Evolutionary conservation across 2,888 invertebrate genomes (phyloP).

Genomic region (Ochropleura plecta): DNA sequence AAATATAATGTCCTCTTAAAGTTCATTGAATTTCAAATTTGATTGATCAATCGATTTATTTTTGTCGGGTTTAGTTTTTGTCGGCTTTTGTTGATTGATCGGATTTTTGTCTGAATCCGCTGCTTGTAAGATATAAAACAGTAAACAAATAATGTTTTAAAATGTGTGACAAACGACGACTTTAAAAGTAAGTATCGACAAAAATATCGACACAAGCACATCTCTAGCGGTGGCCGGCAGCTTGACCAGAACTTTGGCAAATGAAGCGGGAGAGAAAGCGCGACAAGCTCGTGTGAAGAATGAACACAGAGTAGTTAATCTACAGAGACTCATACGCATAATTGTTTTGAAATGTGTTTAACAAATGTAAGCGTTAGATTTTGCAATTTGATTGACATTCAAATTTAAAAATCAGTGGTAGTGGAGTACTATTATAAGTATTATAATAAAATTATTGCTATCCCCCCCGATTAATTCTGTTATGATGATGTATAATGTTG

Average conservation of each 20-base stretch:
- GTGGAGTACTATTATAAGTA: not conserved
- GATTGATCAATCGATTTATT: not conserved
- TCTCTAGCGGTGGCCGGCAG: constrained; percentile 68
- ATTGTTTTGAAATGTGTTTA: not conserved
- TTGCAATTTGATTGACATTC: not conserved
- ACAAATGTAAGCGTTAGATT: not conserved
- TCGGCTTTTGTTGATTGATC: not conserved
- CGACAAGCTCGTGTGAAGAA: constrained; percentile 74
- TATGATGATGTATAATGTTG: not conserved
- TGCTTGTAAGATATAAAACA: not conserved
- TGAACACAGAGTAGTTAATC: constrained; percentile 71
- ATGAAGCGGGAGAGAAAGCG: constrained; percentile 83
- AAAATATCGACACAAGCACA: constrained; percentile 49
- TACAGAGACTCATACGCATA: constrained; percentile 52
- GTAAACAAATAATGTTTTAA: not conserved
- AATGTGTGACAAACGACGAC: not conserved
- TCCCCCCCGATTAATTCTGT: not conserved
- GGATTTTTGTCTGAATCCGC: not conserved
- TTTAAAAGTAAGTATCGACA: not conserved
- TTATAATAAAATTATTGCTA: not conserved
- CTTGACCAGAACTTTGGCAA: constrained; percentile 87
- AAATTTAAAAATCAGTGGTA: not conserved
- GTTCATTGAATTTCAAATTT: not conserved
- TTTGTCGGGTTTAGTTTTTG: not conserved
- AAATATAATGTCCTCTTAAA: not conserved